Evolutionary conservation across 2,888 invertebrate genomes (phyloP).

Genomic region (Synanthedon andrenaeformis): DNA sequence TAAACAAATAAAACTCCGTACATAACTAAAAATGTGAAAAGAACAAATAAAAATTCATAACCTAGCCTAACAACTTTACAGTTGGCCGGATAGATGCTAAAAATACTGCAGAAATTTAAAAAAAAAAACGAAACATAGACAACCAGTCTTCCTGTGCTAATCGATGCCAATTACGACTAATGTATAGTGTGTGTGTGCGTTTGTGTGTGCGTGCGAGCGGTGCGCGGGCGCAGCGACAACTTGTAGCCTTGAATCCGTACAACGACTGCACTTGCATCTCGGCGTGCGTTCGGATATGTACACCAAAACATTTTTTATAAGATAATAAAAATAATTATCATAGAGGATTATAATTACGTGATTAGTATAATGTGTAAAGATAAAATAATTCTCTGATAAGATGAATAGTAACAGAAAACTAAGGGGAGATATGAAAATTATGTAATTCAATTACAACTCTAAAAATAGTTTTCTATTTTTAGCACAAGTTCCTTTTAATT

Average conservation of each 20-base stretch:
- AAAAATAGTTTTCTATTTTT: no score
- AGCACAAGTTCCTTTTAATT: no score
- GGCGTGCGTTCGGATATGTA: constrained; percentile 14
- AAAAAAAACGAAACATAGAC: constrained; percentile 28
- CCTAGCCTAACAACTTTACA: not conserved
- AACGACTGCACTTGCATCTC: constrained; percentile 53
- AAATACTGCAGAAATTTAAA: constrained; percentile 27
- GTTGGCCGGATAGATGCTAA: constrained; percentile 17
- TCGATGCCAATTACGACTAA: constrained; percentile 58
- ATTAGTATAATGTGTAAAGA: no score
- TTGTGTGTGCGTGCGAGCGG: constrained; percentile 20
- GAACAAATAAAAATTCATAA: not conserved
- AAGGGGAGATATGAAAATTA: no score
- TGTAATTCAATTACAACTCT: no score
- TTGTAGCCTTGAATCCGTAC: constrained; percentile 54
- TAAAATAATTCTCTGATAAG: no score
- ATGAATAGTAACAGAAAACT: no score
- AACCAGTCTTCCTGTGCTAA: constrained; percentile 62
- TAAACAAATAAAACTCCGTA: no score
- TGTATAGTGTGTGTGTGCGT: constrained; percentile 13
- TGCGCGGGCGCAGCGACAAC: constrained; percentile 16
- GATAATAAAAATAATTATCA: no score
- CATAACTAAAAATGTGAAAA: no score
- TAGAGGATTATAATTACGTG: no score
- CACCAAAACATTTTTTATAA: not conserved